Percentiles rank a stretch among this genome's conserved stretches.
These are phyloP conservation scores for Haemorhous mexicanus DNA, from an alignment of 2,113 vertebrate species.

Conservation along the genomic window DNA sequence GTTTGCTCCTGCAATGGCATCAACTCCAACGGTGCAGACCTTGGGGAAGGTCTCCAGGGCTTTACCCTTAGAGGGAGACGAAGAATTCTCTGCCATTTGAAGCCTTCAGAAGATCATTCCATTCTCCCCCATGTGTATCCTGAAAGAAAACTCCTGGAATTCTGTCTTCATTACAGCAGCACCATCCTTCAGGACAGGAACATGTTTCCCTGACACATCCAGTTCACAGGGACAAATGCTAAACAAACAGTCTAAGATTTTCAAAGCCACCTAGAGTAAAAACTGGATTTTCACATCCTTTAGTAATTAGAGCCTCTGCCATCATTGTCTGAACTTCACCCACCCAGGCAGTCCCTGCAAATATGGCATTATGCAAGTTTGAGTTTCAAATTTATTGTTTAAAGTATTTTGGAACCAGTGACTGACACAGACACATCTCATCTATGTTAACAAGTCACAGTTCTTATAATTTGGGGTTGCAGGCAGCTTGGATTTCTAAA, in stretches of 20 bases:
- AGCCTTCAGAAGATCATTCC: neutral
- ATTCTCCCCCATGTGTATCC: neutral
- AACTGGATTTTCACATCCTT: neutral
- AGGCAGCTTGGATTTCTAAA: neutral
- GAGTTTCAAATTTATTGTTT: conserved; percentile 20
- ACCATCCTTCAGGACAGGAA: neutral
- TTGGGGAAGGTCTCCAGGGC: neutral
- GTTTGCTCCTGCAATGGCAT: neutral
- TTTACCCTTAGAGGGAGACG: neutral
- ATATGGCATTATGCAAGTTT: neutral
- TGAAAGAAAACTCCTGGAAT: neutral
- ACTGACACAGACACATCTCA: neutral
- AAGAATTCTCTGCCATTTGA: neutral
- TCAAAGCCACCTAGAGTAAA: neutral
- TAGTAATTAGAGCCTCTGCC: neutral
- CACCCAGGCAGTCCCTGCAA: neutral
- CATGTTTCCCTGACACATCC: neutral
- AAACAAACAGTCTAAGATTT: neutral
- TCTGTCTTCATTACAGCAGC: neutral
- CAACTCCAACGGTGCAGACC: neutral
- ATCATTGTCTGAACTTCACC: neutral
- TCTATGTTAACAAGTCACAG: neutral
- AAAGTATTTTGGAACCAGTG: neutral
- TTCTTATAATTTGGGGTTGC: neutral
- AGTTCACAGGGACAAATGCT: neutral